Evolutionary conservation across 2,113 vertebrate genomes (phyloP).

Genomic region (Grammomys surdaster): DNA sequence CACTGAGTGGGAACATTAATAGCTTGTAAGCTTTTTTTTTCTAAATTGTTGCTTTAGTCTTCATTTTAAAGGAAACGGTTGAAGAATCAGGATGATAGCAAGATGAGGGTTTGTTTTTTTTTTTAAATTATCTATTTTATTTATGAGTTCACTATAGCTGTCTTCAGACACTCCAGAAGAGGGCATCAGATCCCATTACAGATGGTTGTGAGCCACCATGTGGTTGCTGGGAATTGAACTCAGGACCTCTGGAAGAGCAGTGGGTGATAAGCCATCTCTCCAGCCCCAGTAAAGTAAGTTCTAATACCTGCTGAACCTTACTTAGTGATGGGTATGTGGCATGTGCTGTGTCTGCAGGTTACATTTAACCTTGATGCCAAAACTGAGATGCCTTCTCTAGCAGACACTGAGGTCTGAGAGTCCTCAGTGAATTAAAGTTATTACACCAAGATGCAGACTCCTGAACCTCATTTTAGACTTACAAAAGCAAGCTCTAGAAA

Average conservation of each 20-base stretch:
- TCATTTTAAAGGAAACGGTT: conserved; percentile 25
- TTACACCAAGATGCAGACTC: not conserved
- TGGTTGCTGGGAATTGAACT: too few species aligned
- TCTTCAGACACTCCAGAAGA: too few species aligned
- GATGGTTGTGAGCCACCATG: too few species aligned
- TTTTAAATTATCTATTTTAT: too few species aligned
- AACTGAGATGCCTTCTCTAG: not conserved
- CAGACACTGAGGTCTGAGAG: not conserved
- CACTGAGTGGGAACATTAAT: not conserved
- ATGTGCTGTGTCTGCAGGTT: not conserved
- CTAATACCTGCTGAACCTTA: not conserved
- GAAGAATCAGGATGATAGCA: not conserved
- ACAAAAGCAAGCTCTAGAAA: not conserved
- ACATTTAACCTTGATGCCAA: not conserved
- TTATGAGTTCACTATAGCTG: too few species aligned
- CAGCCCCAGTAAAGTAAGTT: not conserved
- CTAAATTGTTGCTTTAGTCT: not conserved
- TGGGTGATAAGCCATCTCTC: too few species aligned
- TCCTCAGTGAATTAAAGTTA: not conserved
- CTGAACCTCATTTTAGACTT: not conserved
- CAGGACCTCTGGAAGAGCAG: too few species aligned
- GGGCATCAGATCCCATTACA: too few species aligned
- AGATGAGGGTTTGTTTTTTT: too few species aligned
- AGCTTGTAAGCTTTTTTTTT: not conserved
- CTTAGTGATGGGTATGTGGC: not conserved